phyloP scores from a whole-genome alignment of 2,113 vertebrate genomes.

The Tretioscincus oriximinensis region DNA sequence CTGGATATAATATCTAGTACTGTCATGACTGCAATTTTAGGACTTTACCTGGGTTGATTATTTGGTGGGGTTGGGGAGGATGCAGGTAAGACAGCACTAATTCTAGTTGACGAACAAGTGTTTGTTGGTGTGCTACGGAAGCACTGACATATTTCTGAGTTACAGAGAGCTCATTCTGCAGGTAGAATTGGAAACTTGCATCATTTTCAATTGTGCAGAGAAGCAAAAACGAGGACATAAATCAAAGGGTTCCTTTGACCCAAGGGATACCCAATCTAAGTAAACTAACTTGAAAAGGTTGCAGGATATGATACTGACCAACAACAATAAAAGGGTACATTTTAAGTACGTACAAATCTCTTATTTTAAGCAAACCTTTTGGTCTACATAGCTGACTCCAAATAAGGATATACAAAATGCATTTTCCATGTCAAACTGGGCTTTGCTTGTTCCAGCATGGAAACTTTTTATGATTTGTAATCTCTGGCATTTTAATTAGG shows the following conservation, averaged over 20 bases:
- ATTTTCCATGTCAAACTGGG: background rate
- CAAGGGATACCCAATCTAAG: background rate
- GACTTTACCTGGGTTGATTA: too few relatives aligned
- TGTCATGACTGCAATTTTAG: too few relatives aligned
- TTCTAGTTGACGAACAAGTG: background rate
- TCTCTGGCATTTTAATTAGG: slow-evolving; percentile 14
- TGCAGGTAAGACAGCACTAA: too few relatives aligned
- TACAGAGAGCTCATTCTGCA: background rate
- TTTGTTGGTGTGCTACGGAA: background rate
- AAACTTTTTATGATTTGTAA: slow-evolving; percentile 19
- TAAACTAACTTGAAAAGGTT: background rate
- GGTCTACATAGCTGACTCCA: slow-evolving; percentile 23
- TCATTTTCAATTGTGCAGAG: background rate
- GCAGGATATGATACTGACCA: background rate
- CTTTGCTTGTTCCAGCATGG: slow-evolving; percentile 13
- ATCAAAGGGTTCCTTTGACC: background rate
- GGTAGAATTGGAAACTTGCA: background rate
- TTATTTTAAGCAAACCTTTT: background rate
- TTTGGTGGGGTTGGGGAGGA: too few relatives aligned
- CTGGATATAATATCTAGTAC: too few relatives aligned
- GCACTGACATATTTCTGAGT: background rate
- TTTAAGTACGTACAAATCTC: background rate
- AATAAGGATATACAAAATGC: slow-evolving; percentile 16
- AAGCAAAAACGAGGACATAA: background rate
- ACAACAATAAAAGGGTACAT: background rate